phyloP scores from a whole-genome alignment of 2,888 invertebrate species.

The Drosophila nr. fundita region DNA sequence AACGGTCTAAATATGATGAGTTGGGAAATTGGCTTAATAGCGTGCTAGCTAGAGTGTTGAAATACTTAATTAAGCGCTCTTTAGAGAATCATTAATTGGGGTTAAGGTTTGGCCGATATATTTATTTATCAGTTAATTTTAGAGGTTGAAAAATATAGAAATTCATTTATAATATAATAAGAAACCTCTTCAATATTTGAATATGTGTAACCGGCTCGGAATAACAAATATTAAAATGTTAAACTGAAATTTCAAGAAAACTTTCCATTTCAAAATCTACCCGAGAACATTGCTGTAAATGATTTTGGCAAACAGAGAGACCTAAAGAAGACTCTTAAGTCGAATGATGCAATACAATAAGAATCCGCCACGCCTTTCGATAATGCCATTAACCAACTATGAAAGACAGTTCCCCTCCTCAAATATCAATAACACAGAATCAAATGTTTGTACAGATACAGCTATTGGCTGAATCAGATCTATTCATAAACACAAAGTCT shows the following conservation, averaged over 20 bases:
- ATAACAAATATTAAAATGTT: background rate
- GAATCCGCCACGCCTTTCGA: background rate
- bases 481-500: conserved; percentile 1
- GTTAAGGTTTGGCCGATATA: background rate
- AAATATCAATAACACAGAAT: conserved; percentile 6
- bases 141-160: background rate
- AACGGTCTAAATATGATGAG: conserved; percentile 17
- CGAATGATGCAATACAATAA: conserved; percentile 28
- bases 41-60: conserved; percentile 24
- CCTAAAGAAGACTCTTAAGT: background rate
- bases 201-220: background rate
- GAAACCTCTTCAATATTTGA: background rate
- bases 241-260: background rate
- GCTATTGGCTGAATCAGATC: conserved; percentile 33
- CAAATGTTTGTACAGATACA: conserved; percentile 11
- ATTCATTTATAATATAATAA: background rate
- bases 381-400: background rate
- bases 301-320: background rate
- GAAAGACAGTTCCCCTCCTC: conserved; percentile 16
- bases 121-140: background rate
- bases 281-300: background rate
- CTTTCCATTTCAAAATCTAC: background rate
- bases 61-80: conserved; percentile 2
- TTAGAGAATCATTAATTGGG: background rate
- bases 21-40: conserved; percentile 11